Evolutionary conservation across 1,140 invertebrate genomes (phyloP), one percentile per base, ranked within the genome.

Genomic region (Drosophila lini): DNA sequence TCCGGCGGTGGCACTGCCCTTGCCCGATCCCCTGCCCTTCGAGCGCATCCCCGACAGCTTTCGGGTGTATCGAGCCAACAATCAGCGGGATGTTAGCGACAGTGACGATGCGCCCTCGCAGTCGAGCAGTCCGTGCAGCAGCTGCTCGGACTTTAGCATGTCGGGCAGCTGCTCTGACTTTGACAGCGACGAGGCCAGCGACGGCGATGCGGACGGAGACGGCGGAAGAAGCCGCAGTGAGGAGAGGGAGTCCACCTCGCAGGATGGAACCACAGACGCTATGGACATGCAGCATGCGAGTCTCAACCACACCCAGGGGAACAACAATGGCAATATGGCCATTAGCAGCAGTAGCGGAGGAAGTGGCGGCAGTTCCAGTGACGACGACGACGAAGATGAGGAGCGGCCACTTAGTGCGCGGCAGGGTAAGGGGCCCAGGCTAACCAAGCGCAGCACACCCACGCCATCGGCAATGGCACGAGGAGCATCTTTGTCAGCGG

Each of bases 41-140:
- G 83, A 90, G 52, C 85, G 86, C 41, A 92, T 92, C 34, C 92
- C 92, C n/a, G 92, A 92, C 40, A 92, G 91, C 41, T 92, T 92
- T 78, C 91, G 91, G 0, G 81, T 92, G 5, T 92, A 92, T 47
- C 74, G 92, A 7, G 91, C 85, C 4, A 92, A 92, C 58, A 92
- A 80, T 45, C 82, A 90, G 57, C 73, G 81, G 0, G 91, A 92
- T 47, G 85, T 68, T 0, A 92, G 90, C 53, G 91, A 92, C 7
- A 92, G 91, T 25, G 91, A 92, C 25, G 91, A 92, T 4, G 85
- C 70, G 8, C 80, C 90, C 57, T 90, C 92, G 3, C 79, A 81
- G 61, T 90, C 91, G 1, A 90, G 85, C 42, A 92, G 91, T 74
- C 91, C 90, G 1, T 92, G 92, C 71, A 92, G 91, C 69, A 92